Conservation (phyloP, 37 sponge, comb jelly and placozoan genomes). For the Geodia barretti region DNA sequence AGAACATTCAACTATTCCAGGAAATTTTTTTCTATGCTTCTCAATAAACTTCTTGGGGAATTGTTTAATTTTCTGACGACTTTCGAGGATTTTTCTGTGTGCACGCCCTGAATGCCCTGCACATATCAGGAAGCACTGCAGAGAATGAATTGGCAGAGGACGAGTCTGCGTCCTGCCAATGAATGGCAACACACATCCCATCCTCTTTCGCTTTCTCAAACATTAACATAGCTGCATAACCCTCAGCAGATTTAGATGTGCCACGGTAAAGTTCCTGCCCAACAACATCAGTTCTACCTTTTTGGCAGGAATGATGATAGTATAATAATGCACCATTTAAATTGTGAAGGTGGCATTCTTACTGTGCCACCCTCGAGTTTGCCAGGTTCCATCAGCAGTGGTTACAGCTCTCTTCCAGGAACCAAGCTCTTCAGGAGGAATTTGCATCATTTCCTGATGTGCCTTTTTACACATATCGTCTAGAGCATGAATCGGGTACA, state of each 20-base stretch:
- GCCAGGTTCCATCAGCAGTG: conserved; percentile 25
- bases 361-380: conserved; percentile 13
- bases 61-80: conserved; percentile 1
- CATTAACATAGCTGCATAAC: conserved; percentile 7
- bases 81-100: conserved; percentile 10
- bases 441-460: conserved; percentile 26
- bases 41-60: conserved; percentile 3
- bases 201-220: conserved; percentile 40
- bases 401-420: conserved; percentile 22
- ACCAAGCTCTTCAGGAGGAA: background rate
- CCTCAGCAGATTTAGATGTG: conserved; percentile 37
- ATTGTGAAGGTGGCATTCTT: conserved; percentile 25
- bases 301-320: conserved; percentile 12
- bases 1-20: too few relatives aligned
- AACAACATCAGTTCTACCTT: conserved; percentile 17
- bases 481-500: conserved; percentile 1
- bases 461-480: conserved; percentile 8
- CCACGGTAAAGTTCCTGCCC: conserved; percentile 18
- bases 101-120: conserved; percentile 30
- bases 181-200: conserved; percentile 9
- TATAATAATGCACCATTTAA: conserved; percentile 13
- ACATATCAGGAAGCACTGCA: conserved; percentile 20
- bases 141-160: conserved; percentile 23
- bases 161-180: conserved; percentile 52
- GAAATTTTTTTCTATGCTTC: background rate